A percentile compares a stretch with the other conserved stretches of the same genome.
phyloP scores from a whole-genome alignment of 2,797 vertebrate genomes.

The Catamblyrhynchus diadema region DNA sequence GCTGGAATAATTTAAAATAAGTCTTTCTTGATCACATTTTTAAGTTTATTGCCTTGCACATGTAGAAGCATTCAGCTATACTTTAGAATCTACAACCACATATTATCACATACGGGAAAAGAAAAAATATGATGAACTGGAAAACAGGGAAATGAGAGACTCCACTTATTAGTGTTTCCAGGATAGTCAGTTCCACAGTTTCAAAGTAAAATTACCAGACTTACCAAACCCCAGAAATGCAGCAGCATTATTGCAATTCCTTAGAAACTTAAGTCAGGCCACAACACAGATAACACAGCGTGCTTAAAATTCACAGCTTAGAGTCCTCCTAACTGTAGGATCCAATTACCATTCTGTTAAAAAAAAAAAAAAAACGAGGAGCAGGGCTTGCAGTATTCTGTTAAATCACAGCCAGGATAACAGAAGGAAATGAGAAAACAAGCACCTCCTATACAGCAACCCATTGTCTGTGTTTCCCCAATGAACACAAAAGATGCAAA shows the following conservation, averaged over 20 bases:
- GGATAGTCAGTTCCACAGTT: not conserved
- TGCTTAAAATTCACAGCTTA: not conserved
- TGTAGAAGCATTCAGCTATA: not conserved
- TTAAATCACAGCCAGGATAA: not conserved
- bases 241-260: not conserved
- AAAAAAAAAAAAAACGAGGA: not conserved
- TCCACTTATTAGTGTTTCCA: not conserved
- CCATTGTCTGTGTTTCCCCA: not conserved
- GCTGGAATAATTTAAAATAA: not conserved
- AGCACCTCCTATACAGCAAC: not conserved
- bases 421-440: constrained; percentile 14
- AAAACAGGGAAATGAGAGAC: not conserved
- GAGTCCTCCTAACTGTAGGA: not conserved
- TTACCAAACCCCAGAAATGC: not conserved
- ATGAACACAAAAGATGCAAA: not conserved
- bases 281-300: not conserved
- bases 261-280: not conserved
- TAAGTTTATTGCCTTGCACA: not conserved
- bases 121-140: not conserved
- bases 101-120: not conserved
- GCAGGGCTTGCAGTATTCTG: not conserved
- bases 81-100: not conserved
- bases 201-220: not conserved
- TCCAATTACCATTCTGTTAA: not conserved
- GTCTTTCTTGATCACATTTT: not conserved